Percentiles rank a stretch among this genome's conserved stretches.
phyloP scores from a whole-genome alignment of 1,140 invertebrate genomes.

The Drosophila micromelanica region DNA sequence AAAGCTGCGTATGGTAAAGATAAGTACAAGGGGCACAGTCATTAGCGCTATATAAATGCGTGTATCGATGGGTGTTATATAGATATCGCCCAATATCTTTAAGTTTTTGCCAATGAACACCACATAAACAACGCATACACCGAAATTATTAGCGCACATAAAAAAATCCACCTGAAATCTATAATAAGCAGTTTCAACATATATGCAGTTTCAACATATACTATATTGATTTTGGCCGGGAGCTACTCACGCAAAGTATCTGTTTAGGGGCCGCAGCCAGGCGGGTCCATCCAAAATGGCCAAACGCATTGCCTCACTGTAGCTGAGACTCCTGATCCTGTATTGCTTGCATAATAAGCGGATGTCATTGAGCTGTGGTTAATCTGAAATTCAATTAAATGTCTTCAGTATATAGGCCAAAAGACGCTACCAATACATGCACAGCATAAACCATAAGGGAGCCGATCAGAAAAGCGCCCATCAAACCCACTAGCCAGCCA shows the following conservation, averaged over 20 bases:
- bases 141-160: constrained; percentile 52
- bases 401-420: not conserved
- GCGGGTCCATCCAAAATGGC: constrained; percentile 43
- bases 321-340: constrained; percentile 23
- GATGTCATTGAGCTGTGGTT: constrained; percentile 41
- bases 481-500: constrained; percentile 54
- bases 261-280: constrained; percentile 28
- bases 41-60: constrained; percentile 61
- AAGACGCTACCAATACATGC: constrained; percentile 54
- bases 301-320: constrained; percentile 52
- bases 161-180: constrained; percentile 53
- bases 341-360: constrained; percentile 3
- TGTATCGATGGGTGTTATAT: constrained; percentile 39
- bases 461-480: constrained; percentile 38
- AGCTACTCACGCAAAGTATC: constrained; percentile 43
- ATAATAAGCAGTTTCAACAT: no score
- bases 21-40: constrained; percentile 40
- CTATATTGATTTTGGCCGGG: no score
- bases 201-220: no score
- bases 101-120: constrained; percentile 57
- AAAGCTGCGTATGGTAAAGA: constrained; percentile 44
- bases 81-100: constrained; percentile 50
- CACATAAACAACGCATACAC: constrained; percentile 59
- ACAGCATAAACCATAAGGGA: constrained; percentile 49
- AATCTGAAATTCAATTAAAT: not conserved